Base-by-base conservation (phyloP, 2,797 vertebrate species). In the Orestias chungarensis region DNA sequence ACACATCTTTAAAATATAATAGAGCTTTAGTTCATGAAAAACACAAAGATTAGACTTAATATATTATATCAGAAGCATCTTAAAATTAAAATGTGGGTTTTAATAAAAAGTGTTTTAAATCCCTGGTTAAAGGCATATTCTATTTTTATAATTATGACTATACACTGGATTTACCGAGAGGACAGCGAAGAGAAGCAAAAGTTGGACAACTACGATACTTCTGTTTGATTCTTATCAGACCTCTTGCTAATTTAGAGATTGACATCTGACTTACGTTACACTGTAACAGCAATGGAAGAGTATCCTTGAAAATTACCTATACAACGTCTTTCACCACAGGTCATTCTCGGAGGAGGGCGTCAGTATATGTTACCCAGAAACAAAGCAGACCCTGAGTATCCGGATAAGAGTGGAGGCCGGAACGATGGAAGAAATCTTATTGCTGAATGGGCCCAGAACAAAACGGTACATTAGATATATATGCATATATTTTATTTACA, bases 331-430 rank as follows among this genome's bases (percentile, higher is more conserved):
- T 82, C 0, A 23, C 69, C 69, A 18, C 66, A 95, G 95, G 95
- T 96, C 11, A 93, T 96, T 78, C 94, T 95, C 12, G 95, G 95
- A 42, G 95, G 95, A 67, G 95, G 95, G 25, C 92, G 95, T 71
- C 66, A 66, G 50, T 96, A 96, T 74, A 96, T 95, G 95, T 85
- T 93, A 70, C 88, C 93, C 10, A 77, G 0, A 0, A 61, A 17
- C 3, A 52, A 8, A 0, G 0, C 0, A 38, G 95, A 96, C 71
- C 94, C 93, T 35, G 95, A 96, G 78, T 95, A 96, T 74, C 6
- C 81, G 12, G 0, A 0, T 0, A 0, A 0, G 0, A 79, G 0
- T 0, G 95, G 95, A 76, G 18, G 0, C 1, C 74, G 95, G 46
- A 2, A 6, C 0, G 95, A 96, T 70, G 90, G 90, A 17, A 38